Evolutionary conservation across 2,888 invertebrate genomes (phyloP).

Genomic region (Lasioglossum zephyrum): DNA sequence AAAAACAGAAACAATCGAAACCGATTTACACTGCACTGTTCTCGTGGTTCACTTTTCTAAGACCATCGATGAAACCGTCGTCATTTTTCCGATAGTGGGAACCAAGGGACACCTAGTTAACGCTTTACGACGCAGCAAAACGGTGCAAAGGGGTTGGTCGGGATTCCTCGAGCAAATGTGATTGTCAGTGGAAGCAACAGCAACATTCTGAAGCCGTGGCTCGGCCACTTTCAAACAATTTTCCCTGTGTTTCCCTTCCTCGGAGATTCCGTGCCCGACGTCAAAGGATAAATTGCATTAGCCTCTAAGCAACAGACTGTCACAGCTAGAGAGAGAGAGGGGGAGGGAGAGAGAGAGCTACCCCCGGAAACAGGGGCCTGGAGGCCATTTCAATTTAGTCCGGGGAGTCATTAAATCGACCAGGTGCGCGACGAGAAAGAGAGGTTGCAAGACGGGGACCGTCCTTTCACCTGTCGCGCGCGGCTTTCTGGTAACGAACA

Average conservation of each 20-base stretch:
- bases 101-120: neutral
- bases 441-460: conserved; percentile 55
- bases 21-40: too few relatives aligned
- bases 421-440: conserved; percentile 61
- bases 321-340: neutral
- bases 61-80: neutral
- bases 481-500: conserved; percentile 60
- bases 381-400: conserved; percentile 62
- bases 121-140: neutral
- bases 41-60: neutral
- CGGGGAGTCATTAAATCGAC: conserved; percentile 55
- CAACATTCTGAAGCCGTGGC: neutral
- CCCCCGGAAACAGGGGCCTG: conserved; percentile 51
- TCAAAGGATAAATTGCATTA: conserved; percentile 22
- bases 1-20: too few relatives aligned
- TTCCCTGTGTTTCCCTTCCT: neutral
- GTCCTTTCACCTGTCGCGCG: conserved; percentile 74
- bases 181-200: neutral
- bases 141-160: neutral
- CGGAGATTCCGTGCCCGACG: neutral
- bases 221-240: conserved; percentile 5
- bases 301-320: conserved; percentile 8
- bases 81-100: neutral
- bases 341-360: neutral
- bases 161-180: neutral